Evolutionary conservation across 2,113 vertebrate species (phyloP), one percentile per base, ranked within the genome.

Genomic region (Channa argus): DNA sequence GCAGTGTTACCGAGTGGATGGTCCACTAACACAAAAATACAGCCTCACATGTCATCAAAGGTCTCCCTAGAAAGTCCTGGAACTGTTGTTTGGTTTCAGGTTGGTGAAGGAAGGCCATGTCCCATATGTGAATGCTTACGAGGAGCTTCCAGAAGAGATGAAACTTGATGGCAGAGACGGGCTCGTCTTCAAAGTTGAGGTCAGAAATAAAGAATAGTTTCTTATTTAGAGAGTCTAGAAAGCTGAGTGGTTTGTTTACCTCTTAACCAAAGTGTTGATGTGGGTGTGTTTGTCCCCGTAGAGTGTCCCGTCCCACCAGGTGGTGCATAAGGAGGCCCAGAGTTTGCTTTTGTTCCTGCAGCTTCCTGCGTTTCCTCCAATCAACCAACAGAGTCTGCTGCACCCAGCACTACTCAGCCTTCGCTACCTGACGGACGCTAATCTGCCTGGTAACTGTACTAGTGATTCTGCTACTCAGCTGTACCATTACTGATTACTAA

Each of bases 381-480:
- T 99, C 88, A 92, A 88, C 63, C 88, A 87, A 0, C 90, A 93
- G 74, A 95, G 93, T 84, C 94, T 94, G 82, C 93, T 98, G 53
- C 98, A 99, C 80, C 98, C 97, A 11, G 87, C 91, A 12, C 83
- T 94, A 64, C 87, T 99, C 77, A 95, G 94, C 84, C 86, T 96
- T 85, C 96, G 96, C 59, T 98, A 97, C 87, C 88, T 98, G 79
- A 92, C 92, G 37, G 96, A 98, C 65, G 90, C 91, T 76, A 99
- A 99, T 87, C 95, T 99, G 54, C 98, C 98, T 46, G 95, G 97
- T 99, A 67, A 24, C 24, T 24, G 24, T 24, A 24, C 24, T 24
- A 24, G 24, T 24, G 24, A 24, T 24, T 24, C 24, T 24, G 24
- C 24, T 24, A 24, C 24, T 24, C 24, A 24, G 24, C 24, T 24